Evolutionary conservation across 2,888 invertebrate species (phyloP), one percentile per base, ranked within the genome.

Genomic region (Ctenicera cuprea): DNA sequence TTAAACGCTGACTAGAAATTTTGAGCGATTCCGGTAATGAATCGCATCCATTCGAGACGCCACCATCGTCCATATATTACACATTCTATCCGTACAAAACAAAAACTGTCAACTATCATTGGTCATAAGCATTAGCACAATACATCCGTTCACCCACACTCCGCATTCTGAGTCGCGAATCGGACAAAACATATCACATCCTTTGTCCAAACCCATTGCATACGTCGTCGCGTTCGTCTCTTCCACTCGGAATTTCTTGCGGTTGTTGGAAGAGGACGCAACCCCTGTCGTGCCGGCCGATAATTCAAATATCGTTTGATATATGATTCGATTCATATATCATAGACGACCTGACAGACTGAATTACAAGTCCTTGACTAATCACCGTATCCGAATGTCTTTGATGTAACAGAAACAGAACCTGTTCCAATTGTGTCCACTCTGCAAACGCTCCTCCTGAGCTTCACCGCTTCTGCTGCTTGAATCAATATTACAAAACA

Each of bases 311-410:
- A 84, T 81, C 82, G 82, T 83, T 84, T 84, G 85, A 85, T 84
- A 84, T 85, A 84, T 84, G 84, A 84, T 82, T 83, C 84, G 83
- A 83, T 81, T 83, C 85, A 85, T 85, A 85, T 84, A 85, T 85
- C 85, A 85, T 80, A 80, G 82, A 81, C 73, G 80, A 81, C 80
- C 80, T 83, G 83, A 83, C 85, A 85, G 83, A 83, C 80, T 79
- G 82, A 80, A 82, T 82, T 80, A 81, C 80, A 82, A 83, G 83
- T 82, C 80, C 80, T 83, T 85, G 85, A 85, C 85, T 85, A 85
- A 85, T 85, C 84, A 83, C 82, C 84, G 80, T 78, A 77, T 81
- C 79, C 81, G 80, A 80, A 80, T 73, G 81, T 82, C 81, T 82
- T 82, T 81, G 83, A 82, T 82, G 82, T 65, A 75, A 69, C 69